phyloP scores from a whole-genome alignment of 2,113 vertebrate genomes.

The Prolemur simus region DNA sequence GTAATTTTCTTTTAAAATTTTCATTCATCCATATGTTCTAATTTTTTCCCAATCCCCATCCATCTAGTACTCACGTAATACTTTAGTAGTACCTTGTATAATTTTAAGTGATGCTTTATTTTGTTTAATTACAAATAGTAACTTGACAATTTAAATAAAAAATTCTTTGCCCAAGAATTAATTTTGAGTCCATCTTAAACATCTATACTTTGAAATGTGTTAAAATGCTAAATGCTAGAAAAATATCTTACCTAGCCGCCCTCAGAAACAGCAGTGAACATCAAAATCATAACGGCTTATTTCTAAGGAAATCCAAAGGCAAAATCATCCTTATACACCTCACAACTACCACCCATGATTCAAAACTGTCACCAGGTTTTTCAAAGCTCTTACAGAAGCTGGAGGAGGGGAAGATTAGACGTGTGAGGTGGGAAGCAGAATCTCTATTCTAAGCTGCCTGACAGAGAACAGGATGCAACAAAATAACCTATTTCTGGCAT shows the following conservation, averaged over 20 bases:
- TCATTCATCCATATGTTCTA: neutral
- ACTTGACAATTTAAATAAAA: neutral
- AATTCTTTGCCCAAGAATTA: neutral
- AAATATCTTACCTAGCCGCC: conserved; percentile 3
- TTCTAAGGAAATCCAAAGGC: neutral
- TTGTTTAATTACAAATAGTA: conserved; percentile 13
- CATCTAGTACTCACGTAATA: neutral
- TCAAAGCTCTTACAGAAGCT: conserved; percentile 20
- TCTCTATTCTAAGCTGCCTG: conserved; percentile 62
- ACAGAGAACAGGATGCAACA: conserved; percentile 65
- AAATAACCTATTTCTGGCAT: conserved; percentile 64
- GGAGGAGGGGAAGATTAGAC: neutral
- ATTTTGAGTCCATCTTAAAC: neutral
- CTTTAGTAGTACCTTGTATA: neutral
- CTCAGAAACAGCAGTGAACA: neutral
- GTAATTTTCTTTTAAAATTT: neutral
- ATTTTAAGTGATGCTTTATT: conserved; percentile 17
- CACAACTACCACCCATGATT: neutral
- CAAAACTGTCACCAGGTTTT: conserved; percentile 35
- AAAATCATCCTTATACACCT: neutral
- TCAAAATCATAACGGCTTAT: neutral
- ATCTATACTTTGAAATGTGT: neutral
- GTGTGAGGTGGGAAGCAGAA: neutral
- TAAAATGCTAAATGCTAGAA: neutral
- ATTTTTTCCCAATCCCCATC: neutral